Percentiles rank a stretch among this genome's conserved stretches.
phyloP scores from a whole-genome alignment of 2,113 vertebrate species.

The Anolis carolinensis region DNA sequence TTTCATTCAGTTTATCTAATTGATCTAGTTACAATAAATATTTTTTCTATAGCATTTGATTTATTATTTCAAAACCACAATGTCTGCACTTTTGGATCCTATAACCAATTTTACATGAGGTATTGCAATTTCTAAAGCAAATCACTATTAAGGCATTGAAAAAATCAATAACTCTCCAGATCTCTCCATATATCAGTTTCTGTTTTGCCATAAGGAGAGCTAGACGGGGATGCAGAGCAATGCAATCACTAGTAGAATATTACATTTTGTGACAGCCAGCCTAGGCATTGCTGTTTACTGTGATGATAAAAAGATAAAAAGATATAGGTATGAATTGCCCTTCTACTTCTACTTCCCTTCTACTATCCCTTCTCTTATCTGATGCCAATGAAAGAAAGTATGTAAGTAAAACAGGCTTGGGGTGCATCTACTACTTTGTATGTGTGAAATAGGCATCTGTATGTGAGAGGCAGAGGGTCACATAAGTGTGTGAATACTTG shows the following conservation, averaged over 20 bases:
- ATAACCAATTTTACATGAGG: neutral
- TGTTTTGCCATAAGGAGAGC: neutral
- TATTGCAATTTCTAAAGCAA: neutral
- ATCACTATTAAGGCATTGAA: neutral
- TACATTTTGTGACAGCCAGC: neutral
- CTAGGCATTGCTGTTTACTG: neutral
- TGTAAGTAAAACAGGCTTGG: neutral
- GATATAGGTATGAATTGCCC: neutral
- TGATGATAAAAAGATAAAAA: neutral
- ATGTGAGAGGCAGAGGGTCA: neutral
- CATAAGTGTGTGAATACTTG: neutral
- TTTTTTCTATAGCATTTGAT: neutral
- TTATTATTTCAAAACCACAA: neutral
- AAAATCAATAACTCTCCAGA: neutral
- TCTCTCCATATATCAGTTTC: neutral
- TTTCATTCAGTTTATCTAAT: neutral
- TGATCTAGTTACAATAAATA: neutral
- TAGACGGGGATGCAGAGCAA: slow-evolving; percentile 19
- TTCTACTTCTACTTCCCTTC: neutral
- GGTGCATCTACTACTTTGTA: neutral
- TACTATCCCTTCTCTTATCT: neutral
- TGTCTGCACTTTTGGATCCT: neutral
- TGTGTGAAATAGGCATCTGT: neutral
- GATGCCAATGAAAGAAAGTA: neutral
- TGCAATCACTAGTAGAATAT: neutral